Percentiles rank a stretch among this genome's conserved stretches.
Conservation (phyloP, 2,888 invertebrate genomes). For the Ctena decussata region DNA sequence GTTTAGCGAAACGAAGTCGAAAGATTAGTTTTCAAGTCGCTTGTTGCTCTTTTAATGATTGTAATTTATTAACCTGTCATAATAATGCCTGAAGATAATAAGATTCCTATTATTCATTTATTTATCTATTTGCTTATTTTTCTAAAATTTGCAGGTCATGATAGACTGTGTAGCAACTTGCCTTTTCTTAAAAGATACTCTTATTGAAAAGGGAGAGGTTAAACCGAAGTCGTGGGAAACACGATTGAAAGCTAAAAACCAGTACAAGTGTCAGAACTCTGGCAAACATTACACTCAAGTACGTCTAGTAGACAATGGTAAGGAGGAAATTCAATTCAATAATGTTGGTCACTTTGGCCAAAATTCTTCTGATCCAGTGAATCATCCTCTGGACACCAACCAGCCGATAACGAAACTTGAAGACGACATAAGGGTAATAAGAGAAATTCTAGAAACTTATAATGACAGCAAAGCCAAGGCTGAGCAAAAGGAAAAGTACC, state of each 20-base stretch:
- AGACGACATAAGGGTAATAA: slow-evolving; percentile 80
- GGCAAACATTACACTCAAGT: slow-evolving; percentile 63
- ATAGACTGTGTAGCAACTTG: slow-evolving; percentile 77
- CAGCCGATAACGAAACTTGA: slow-evolving; percentile 6
- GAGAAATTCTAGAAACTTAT: slow-evolving; percentile 82
- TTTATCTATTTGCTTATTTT: too few relatives aligned
- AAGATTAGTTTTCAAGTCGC: too few relatives aligned
- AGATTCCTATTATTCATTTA: too few relatives aligned
- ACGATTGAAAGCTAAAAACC: slow-evolving; percentile 38
- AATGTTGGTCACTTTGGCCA: slow-evolving; percentile 22
- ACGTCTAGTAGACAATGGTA: slow-evolving; percentile 73
- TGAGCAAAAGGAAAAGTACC: slow-evolving; percentile 78
- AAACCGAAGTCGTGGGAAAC: slow-evolving; percentile 49
- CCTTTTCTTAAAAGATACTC: slow-evolving; percentile 64
- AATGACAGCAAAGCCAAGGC: slow-evolving; percentile 79
- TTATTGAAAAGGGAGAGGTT: slow-evolving; percentile 25
- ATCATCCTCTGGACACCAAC: slow-evolving; percentile 21
- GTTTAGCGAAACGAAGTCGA: too few relatives aligned
- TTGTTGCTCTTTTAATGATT: too few relatives aligned
- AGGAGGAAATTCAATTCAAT: slow-evolving; percentile 60
- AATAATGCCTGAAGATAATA: too few relatives aligned
- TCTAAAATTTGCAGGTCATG: slow-evolving; percentile 79
- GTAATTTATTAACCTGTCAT: too few relatives aligned
- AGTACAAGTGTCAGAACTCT: slow-evolving; percentile 34
- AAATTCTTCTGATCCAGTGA: slow-evolving; percentile 7